These are phyloP conservation scores for Thermophis baileyi DNA, from an alignment of 2,113 vertebrate species.

Conservation along the genomic window DNA sequence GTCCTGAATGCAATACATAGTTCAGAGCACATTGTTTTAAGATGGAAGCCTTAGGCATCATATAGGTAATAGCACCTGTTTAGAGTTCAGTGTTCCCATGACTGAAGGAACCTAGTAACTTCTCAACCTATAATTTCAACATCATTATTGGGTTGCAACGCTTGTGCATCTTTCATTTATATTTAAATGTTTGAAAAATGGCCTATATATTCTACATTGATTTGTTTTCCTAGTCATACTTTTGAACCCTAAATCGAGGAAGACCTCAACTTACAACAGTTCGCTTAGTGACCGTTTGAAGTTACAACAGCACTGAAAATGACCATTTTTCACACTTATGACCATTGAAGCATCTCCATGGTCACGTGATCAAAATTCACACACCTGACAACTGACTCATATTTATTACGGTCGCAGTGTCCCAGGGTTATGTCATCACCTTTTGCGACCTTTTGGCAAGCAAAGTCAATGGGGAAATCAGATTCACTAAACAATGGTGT, in stretches of 20 bases:
- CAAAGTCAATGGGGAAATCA: no score
- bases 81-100: neutral
- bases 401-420: no score
- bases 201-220: neutral
- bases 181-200: neutral
- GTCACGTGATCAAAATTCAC: no score
- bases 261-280: no score
- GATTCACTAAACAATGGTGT: no score
- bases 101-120: neutral
- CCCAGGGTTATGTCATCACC: no score
- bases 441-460: no score
- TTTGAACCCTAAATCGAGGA: neutral
- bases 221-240: neutral
- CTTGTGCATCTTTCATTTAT: neutral
- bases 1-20: neutral
- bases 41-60: neutral
- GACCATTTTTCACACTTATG: no score
- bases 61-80: neutral
- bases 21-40: slow-evolving; percentile 1
- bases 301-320: no score
- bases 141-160: fast-evolving
- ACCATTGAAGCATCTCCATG: no score
- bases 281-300: no score
- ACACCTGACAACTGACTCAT: no score
- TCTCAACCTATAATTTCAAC: neutral